Evolutionary conservation across 1,140 invertebrate species (phyloP).

Genomic region (Musca vetustissima): DNA sequence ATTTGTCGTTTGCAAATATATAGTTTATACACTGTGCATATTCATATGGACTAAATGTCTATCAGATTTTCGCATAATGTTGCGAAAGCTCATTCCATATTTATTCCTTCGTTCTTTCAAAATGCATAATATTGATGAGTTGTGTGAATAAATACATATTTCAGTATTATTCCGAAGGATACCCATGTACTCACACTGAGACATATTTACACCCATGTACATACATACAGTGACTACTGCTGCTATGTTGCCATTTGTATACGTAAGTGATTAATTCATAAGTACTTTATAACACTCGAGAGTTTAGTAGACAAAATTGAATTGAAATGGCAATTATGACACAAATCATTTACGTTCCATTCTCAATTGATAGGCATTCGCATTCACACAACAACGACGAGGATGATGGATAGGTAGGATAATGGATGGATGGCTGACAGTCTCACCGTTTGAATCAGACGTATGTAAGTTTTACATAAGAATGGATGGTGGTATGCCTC

Average conservation of each 20-base stretch:
- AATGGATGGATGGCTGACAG: background rate
- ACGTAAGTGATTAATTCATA: slow-evolving; percentile 23
- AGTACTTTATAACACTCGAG: slow-evolving; percentile 21
- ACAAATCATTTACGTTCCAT: slow-evolving; percentile 20
- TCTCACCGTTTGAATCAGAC: no score
- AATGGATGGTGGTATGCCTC: no score
- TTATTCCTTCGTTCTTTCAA: slow-evolving; percentile 7
- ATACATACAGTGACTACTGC: no score
- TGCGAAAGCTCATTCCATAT: slow-evolving; percentile 12
- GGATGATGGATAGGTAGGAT: background rate
- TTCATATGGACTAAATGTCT: background rate
- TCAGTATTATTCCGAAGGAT: no score
- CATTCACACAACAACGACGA: background rate
- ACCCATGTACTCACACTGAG: no score
- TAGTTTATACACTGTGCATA: background rate
- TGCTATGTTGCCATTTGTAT: background rate
- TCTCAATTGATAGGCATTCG: background rate
- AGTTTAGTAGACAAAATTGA: slow-evolving; percentile 20
- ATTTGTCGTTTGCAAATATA: no score
- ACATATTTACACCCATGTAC: no score
- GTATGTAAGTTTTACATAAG: no score
- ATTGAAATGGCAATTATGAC: slow-evolving; percentile 24
- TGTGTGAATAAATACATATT: slow-evolving; percentile 1
- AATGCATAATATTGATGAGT: slow-evolving; percentile 6
- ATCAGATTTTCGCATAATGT: slow-evolving; percentile 6